Percentiles rank a stretch among this genome's conserved stretches.
Evolutionary conservation across 1,140 invertebrate genomes (phyloP).

Genomic region (Sarcophaga bullata): DNA sequence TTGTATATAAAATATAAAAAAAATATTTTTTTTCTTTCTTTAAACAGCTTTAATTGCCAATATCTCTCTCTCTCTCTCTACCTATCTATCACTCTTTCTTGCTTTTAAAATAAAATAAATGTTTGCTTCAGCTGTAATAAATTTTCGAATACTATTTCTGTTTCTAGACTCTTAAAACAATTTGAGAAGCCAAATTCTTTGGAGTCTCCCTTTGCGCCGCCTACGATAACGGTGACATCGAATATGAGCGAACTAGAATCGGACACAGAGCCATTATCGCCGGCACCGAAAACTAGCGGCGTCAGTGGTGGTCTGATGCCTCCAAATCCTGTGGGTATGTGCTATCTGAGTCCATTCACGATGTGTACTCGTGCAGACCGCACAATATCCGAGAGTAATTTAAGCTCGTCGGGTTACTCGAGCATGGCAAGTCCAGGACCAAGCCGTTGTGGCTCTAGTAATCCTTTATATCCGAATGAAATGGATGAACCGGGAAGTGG

Average conservation of each 20-base stretch:
- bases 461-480: conserved; percentile 77
- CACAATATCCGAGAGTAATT: conserved; percentile 80
- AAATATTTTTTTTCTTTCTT: background rate
- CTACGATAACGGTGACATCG: conserved; percentile 78
- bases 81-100: too few relatives aligned
- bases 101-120: too few relatives aligned
- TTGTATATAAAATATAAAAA: conserved; percentile 25
- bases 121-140: background rate
- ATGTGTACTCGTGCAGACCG: conserved; percentile 75
- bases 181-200: conserved; percentile 72
- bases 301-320: conserved; percentile 58
- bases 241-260: conserved; percentile 79
- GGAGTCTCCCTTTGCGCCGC: conserved; percentile 74
- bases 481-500: conserved; percentile 73
- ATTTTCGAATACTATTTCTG: background rate
- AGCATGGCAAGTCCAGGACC: conserved; percentile 83
- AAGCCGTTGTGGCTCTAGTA: conserved; percentile 79
- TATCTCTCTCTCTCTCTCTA: background rate
- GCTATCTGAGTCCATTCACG: conserved; percentile 80
- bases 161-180: conserved; percentile 66
- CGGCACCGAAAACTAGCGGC: conserved; percentile 62
- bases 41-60: background rate
- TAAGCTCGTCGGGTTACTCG: conserved; percentile 84
- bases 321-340: conserved; percentile 69
- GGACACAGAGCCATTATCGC: conserved; percentile 73